Evolutionary conservation across 2,113 vertebrate genomes (phyloP).

Genomic region (Sceloporus tristichus): DNA sequence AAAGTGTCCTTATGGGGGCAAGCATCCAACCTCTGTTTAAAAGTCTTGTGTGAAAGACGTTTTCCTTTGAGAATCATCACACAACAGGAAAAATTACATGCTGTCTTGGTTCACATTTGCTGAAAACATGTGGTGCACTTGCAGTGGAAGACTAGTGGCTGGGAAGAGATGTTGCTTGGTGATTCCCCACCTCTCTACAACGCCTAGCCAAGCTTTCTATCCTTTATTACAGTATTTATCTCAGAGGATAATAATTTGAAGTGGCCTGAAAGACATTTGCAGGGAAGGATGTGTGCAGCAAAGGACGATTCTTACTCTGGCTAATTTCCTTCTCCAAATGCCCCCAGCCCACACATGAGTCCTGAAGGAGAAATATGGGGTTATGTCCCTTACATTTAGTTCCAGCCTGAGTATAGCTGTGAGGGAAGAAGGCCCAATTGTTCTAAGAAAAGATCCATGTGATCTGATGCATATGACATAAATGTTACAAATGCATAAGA

Average conservation of each 20-base stretch:
- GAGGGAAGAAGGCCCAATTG: neutral
- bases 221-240: neutral
- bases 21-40: no score
- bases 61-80: no score
- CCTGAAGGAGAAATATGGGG: neutral
- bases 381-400: neutral
- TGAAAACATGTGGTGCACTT: neutral
- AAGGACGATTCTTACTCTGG: neutral
- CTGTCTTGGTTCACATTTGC: neutral
- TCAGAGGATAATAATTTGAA: neutral
- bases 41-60: no score
- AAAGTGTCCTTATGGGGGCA: no score
- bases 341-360: neutral
- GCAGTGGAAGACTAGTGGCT: neutral
- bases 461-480: no score
- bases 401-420: neutral
- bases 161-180: neutral
- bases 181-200: neutral
- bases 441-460: no score
- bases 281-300: neutral
- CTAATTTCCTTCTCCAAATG: neutral
- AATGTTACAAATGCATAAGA: no score
- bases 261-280: neutral
- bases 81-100: no score
- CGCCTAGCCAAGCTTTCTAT: neutral